Evolutionary conservation across 1,140 invertebrate genomes (phyloP).

Genomic region (Archegozetes longisetosus): DNA sequence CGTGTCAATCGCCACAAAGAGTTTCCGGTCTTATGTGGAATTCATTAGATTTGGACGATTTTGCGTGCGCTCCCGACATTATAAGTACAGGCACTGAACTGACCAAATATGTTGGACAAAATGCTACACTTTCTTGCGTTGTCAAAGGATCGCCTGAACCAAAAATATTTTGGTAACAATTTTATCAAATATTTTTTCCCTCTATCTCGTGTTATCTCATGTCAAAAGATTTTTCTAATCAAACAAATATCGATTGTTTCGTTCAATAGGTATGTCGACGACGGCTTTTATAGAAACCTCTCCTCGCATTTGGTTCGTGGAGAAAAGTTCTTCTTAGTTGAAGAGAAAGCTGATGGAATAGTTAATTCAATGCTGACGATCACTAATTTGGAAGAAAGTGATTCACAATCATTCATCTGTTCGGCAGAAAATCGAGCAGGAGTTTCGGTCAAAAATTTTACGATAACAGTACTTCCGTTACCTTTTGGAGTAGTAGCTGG

Average conservation of each 20-base stretch:
- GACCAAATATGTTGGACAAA: constrained; percentile 42
- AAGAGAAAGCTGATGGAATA: constrained; percentile 29
- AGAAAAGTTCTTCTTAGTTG: constrained; percentile 34
- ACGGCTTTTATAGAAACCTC: not conserved
- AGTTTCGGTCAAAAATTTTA: constrained; percentile 47
- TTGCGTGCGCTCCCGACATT: constrained; percentile 48
- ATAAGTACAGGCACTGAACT: constrained; percentile 18
- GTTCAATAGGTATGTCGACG: constrained; percentile 34
- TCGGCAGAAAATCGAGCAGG: constrained; percentile 59
- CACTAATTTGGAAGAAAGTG: constrained; percentile 44
- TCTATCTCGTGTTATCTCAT: not conserved
- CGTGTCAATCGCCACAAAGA: constrained; percentile 43
- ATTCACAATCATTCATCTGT: constrained; percentile 51
- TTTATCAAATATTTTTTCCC: not conserved
- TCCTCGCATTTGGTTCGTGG: constrained; percentile 28
- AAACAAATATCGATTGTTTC: not conserved
- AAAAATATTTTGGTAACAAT: constrained; percentile 18
- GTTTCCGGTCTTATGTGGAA: constrained; percentile 49
- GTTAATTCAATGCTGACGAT: constrained; percentile 47
- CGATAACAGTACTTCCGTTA: constrained; percentile 42
- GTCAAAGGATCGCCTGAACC: constrained; percentile 39
- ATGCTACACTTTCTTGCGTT: constrained; percentile 52
- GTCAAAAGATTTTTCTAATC: not conserved
- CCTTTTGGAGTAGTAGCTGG: constrained; percentile 24
- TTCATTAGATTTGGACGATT: constrained; percentile 53